A percentile compares a stretch with the other conserved stretches of the same genome.
Evolutionary conservation across 2,797 vertebrate genomes (phyloP).

Genomic region (Hybognathus amarus): DNA sequence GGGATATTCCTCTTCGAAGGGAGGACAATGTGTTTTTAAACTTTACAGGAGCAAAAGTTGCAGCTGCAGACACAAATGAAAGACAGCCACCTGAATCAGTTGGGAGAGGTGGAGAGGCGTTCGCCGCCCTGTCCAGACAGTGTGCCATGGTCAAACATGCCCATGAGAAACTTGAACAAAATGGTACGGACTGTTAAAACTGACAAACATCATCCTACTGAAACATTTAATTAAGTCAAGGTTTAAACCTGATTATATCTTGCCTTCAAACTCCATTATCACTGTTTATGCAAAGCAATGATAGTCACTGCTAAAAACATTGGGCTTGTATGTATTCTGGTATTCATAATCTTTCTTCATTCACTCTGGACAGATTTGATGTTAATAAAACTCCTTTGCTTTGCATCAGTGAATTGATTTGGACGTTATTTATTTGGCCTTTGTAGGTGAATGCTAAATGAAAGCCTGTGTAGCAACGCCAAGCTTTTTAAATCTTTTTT

Average conservation of each 20-base stretch:
- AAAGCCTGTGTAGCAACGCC: not conserved
- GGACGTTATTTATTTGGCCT: slow-evolving; percentile 9
- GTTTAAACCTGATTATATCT: slow-evolving; percentile 62
- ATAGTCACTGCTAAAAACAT: not conserved
- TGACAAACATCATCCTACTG: not conserved
- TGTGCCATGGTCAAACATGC: slow-evolving; percentile 82
- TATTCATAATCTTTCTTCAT: slow-evolving; percentile 25
- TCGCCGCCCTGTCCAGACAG: slow-evolving; percentile 73
- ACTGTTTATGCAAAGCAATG: not conserved
- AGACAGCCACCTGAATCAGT: slow-evolving; percentile 87
- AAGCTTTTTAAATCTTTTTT: slow-evolving; percentile 30
- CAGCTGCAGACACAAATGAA: slow-evolving; percentile 83
- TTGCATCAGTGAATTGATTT: slow-evolving; percentile 24
- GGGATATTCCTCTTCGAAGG: slow-evolving; percentile 46
- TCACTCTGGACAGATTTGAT: not conserved
- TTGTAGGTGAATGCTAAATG: slow-evolving; percentile 15
- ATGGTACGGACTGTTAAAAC: slow-evolving; percentile 76
- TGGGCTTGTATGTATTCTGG: not conserved
- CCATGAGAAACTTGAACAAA: slow-evolving; percentile 85
- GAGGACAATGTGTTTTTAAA: slow-evolving; percentile 46
- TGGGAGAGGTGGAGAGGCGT: slow-evolving; percentile 88
- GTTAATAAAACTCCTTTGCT: not conserved
- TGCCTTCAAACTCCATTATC: slow-evolving; percentile 49
- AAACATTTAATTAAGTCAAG: not conserved
- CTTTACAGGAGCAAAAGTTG: slow-evolving; percentile 87